Conservation (phyloP, 2,888 invertebrate species). For the Automeris io region DNA sequence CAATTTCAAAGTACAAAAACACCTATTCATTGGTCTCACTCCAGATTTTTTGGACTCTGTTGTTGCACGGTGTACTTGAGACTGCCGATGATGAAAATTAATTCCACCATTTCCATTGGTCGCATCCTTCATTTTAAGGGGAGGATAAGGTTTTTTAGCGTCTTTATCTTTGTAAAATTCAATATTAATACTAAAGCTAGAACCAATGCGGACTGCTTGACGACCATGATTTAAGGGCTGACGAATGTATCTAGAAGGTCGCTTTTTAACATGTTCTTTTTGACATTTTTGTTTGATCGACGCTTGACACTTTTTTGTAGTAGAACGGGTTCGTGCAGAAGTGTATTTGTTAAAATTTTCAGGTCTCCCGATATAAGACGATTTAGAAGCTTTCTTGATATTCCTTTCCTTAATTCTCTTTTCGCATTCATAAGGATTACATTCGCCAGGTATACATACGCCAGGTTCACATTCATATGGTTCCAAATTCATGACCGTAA, state of each 20-base stretch:
- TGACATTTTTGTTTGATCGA: slow-evolving; percentile 3
- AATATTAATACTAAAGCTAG: slow-evolving; percentile 22
- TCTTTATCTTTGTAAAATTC: slow-evolving; percentile 19
- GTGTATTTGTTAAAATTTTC: slow-evolving; percentile 10
- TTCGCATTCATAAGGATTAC: slow-evolving; percentile 29
- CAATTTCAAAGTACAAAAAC: slow-evolving; percentile 27
- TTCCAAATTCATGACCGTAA: slow-evolving; percentile 12
- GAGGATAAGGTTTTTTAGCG: background rate
- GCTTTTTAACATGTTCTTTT: background rate
- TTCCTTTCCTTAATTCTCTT: slow-evolving; percentile 23
- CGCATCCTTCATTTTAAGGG: background rate
- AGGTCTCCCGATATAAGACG: slow-evolving; percentile 12
- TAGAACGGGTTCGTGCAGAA: slow-evolving; percentile 5
- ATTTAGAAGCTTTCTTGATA: slow-evolving; percentile 6
- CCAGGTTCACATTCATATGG: slow-evolving; percentile 37
- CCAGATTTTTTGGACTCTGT: slow-evolving; percentile 17
- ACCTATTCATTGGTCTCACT: slow-evolving; percentile 21
- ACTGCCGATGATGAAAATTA: slow-evolving; percentile 5
- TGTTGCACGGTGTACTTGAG: slow-evolving; percentile 10
- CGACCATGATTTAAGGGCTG: background rate
- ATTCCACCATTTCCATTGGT: slow-evolving; percentile 3
- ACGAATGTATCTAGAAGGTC: background rate
- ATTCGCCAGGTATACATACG: slow-evolving; percentile 28
- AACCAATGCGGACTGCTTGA: slow-evolving; percentile 17
- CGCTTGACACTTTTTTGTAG: slow-evolving; percentile 10